These are phyloP conservation scores for Mesorhabditis belari DNA, from an alignment of 2,888 invertebrate genomes.

Conservation along the genomic window DNA sequence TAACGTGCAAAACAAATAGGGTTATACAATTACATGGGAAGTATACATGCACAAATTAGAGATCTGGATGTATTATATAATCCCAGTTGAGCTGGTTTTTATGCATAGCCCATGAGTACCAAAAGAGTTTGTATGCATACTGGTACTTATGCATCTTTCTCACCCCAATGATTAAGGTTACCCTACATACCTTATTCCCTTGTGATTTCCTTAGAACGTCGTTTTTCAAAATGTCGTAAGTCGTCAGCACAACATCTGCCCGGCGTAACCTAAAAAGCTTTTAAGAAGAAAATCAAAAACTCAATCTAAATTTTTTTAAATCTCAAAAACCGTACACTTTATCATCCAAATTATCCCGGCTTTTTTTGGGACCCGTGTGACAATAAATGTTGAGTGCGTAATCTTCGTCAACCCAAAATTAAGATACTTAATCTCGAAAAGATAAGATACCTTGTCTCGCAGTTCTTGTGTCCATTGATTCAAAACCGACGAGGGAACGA, in stretches of 20 bases:
- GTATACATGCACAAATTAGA: too few species aligned
- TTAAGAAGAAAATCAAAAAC: too few species aligned
- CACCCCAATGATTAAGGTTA: too few species aligned
- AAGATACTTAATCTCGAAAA: not conserved
- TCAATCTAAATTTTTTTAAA: slow-evolving; percentile 11
- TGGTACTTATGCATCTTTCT: too few species aligned
- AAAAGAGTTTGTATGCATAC: too few species aligned
- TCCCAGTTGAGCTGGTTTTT: too few species aligned
- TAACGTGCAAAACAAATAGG: not conserved
- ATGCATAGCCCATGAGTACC: too few species aligned
- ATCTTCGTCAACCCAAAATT: slow-evolving; percentile 1
- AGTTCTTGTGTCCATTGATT: slow-evolving; percentile 77
- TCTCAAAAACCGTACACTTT: not conserved
- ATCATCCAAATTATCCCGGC: not conserved
- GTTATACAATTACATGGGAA: too few species aligned
- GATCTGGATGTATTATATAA: too few species aligned
- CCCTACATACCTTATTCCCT: too few species aligned
- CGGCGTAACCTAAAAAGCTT: slow-evolving; percentile 26
- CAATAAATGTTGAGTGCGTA: not conserved
- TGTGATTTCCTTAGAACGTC: not conserved
- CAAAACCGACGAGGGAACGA: slow-evolving; percentile 83
- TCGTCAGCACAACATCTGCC: slow-evolving; percentile 78
- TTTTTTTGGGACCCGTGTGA: not conserved
- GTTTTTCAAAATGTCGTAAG: slow-evolving; percentile 68
- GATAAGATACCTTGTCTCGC: slow-evolving; percentile 57